Conservation (phyloP, 2,888 invertebrate species). For the Acronicta alni region DNA sequence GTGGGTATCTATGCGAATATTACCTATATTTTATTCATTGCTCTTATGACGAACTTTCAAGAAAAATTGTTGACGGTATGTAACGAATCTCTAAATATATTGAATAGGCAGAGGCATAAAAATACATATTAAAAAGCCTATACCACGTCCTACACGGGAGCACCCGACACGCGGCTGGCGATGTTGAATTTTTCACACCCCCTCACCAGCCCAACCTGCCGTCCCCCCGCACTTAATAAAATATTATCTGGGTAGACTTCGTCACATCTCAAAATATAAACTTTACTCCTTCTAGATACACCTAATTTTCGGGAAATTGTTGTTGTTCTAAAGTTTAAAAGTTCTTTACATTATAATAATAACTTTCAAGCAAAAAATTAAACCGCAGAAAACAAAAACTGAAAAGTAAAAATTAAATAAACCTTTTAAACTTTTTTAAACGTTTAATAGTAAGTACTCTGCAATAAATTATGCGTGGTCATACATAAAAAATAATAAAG, state of each 20-base stretch:
- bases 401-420: too few relatives aligned
- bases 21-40: constrained; percentile 29
- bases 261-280: constrained; percentile 77
- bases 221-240: constrained; percentile 77
- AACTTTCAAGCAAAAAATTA: too few relatives aligned
- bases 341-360: too few relatives aligned
- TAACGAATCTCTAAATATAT: constrained; percentile 59
- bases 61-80: constrained; percentile 46
- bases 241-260: constrained; percentile 78
- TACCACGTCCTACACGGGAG: constrained; percentile 67
- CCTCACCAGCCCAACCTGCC: constrained; percentile 59
- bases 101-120: constrained; percentile 65
- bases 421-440: too few relatives aligned
- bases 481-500: too few relatives aligned
- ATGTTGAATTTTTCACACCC: constrained; percentile 81
- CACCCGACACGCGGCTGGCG: constrained; percentile 65
- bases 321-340: constrained; percentile 10
- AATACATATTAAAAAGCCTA: constrained; percentile 74
- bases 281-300: constrained; percentile 43
- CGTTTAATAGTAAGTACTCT: too few relatives aligned
- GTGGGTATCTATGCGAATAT: too few relatives aligned
- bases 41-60: constrained; percentile 39
- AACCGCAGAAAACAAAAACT: too few relatives aligned
- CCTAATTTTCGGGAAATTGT: constrained; percentile 32
- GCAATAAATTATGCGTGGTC: too few relatives aligned